A percentile compares a stretch with the other conserved stretches of the same genome.
Evolutionary conservation across 2,888 invertebrate species (phyloP).

Genomic region (Clivina fossor): DNA sequence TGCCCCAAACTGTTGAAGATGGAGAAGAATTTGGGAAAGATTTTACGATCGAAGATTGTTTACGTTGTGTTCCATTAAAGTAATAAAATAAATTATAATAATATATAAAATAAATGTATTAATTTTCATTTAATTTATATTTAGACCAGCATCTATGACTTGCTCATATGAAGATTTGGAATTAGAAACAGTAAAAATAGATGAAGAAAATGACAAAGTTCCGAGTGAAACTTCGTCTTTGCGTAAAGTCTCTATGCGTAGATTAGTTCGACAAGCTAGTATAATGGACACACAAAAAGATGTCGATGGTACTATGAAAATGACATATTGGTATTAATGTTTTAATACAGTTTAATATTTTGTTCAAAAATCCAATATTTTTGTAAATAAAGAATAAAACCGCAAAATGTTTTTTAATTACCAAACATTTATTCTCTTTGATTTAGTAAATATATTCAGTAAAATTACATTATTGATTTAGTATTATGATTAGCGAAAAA

Average conservation of each 20-base stretch:
- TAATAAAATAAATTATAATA: conserved; percentile 50
- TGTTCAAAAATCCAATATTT: conserved; percentile 12
- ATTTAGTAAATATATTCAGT: too few species aligned
- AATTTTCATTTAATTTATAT: conserved; percentile 33
- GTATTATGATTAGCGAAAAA: too few species aligned
- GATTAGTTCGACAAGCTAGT: conserved; percentile 76
- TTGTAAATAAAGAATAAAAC: too few species aligned
- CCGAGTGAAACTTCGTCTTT: conserved; percentile 49
- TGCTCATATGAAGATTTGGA: conserved; percentile 77
- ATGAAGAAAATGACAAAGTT: conserved; percentile 56
- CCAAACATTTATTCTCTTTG: too few species aligned
- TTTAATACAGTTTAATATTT: conserved; percentile 3
- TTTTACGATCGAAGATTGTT: conserved; percentile 75
- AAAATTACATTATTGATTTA: too few species aligned
- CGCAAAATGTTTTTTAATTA: too few species aligned
- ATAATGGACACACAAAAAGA: conserved; percentile 80
- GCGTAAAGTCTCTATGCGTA: conserved; percentile 64
- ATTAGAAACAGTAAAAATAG: conserved; percentile 55
- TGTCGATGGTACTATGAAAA: conserved; percentile 76
- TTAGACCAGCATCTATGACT: conserved; percentile 58
- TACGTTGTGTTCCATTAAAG: conserved; percentile 70
- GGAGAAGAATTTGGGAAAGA: conserved; percentile 85
- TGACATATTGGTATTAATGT: conserved; percentile 83
- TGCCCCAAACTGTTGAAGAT: conserved; percentile 86
- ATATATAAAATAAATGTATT: neutral